A percentile compares a stretch with the other conserved stretches of the same genome.
Conservation (phyloP, 2,113 vertebrate species). For the Macquaria ambigua region DNA sequence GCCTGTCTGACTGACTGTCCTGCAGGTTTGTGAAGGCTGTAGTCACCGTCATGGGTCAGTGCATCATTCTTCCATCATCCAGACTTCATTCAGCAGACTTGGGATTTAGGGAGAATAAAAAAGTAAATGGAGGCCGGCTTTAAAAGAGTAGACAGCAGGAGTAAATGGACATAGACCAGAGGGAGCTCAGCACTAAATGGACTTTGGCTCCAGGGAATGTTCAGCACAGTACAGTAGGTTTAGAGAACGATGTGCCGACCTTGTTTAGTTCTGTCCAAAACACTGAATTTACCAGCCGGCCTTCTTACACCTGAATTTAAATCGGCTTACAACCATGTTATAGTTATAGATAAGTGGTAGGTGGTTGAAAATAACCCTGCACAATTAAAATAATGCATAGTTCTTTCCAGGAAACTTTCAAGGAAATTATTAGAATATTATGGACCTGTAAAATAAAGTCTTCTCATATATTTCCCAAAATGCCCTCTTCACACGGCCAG, state of each 20-base stretch:
- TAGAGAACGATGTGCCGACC: constrained; percentile 51
- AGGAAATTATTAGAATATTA: too few relatives aligned
- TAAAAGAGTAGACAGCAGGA: constrained; percentile 41
- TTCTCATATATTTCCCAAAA: too few relatives aligned
- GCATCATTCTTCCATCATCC: constrained; percentile 9
- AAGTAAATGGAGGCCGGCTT: constrained; percentile 9
- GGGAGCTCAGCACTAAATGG: constrained; percentile 54
- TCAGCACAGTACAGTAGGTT: constrained; percentile 29
- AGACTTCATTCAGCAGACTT: constrained; percentile 21
- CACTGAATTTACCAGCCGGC: neutral
- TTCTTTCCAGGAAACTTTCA: neutral
- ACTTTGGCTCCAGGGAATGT: constrained; percentile 41
- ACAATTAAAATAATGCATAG: neutral
- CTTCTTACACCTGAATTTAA: constrained; percentile 22
- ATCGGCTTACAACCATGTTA: neutral
- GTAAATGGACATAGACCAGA: constrained; percentile 29
- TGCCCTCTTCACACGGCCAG: too few relatives aligned
- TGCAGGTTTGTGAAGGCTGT: neutral
- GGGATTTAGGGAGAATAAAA: constrained; percentile 12
- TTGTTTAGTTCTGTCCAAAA: constrained; percentile 35
- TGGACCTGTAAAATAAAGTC: too few relatives aligned
- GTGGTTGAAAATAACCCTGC: too few relatives aligned
- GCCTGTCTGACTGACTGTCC: neutral
- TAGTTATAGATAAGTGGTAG: too few relatives aligned
- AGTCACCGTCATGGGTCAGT: constrained; percentile 22